Conservation (phyloP, 30 jellyfish, hydroid and myxozoan species). For the Hydra vulgaris region DNA sequence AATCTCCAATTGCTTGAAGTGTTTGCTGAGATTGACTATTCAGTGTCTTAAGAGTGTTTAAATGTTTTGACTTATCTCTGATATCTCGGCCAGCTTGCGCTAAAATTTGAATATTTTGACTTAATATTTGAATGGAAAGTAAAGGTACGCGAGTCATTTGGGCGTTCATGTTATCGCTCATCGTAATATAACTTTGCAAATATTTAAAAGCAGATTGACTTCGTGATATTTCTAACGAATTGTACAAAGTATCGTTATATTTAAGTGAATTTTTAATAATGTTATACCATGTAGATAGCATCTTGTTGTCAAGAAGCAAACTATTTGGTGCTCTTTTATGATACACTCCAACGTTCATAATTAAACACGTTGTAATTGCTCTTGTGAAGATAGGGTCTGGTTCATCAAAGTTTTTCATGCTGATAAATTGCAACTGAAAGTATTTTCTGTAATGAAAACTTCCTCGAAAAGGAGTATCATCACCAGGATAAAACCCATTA, state of each 20-base stretch:
- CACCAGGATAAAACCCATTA: too few species aligned
- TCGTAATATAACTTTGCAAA: neutral
- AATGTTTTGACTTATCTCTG: conserved; percentile 1
- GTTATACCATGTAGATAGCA: neutral
- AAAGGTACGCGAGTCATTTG: conserved; percentile 24
- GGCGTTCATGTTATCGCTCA: neutral
- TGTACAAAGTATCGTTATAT: neutral
- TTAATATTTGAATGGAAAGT: conserved; percentile 1
- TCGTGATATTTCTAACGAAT: neutral
- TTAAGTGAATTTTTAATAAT: neutral
- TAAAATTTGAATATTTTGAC: conserved; percentile 14
- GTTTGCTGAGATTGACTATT: neutral
- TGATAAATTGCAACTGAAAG: neutral
- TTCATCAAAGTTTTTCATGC: neutral
- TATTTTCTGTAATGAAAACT: neutral
- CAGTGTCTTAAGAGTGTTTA: neutral
- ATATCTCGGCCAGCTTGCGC: conserved; percentile 31
- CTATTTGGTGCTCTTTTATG: conserved; percentile 1
- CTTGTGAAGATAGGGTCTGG: conserved; percentile 17
- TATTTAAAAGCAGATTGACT: conserved; percentile 7
- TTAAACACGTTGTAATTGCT: conserved; percentile 21
- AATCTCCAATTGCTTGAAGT: neutral
- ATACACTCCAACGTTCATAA: conserved; percentile 4
- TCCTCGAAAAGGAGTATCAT: too few species aligned
- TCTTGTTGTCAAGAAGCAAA: neutral